Evolutionary conservation across 2,888 invertebrate genomes (phyloP).

Genomic region (Cataglyphis livida): DNA sequence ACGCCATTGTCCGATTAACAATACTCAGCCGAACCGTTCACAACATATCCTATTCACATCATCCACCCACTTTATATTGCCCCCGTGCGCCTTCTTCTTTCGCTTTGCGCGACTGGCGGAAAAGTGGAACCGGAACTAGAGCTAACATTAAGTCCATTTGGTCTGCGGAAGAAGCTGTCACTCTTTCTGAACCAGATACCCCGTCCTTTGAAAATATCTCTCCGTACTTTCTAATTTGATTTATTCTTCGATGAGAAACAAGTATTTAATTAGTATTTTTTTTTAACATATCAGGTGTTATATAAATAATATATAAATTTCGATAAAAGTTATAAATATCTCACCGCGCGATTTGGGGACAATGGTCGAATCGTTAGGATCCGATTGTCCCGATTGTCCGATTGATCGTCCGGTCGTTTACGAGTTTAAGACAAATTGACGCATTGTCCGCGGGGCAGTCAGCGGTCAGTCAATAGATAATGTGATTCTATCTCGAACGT

Average conservation of each 20-base stretch:
- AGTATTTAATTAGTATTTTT: neutral
- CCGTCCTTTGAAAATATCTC: constrained; percentile 3
- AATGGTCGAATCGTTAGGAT: constrained; percentile 74
- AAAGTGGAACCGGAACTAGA: constrained; percentile 66
- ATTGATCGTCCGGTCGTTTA: constrained; percentile 70
- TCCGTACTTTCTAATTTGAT: constrained; percentile 17
- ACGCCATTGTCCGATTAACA: constrained; percentile 84
- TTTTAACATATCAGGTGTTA: neutral
- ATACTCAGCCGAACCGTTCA: constrained; percentile 83
- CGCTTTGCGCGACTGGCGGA: constrained; percentile 38
- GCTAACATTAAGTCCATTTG: constrained; percentile 70
- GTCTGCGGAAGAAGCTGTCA: constrained; percentile 75
- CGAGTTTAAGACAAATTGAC: constrained; percentile 72
- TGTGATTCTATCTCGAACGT: constrained; percentile 19
- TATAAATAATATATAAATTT: constrained; percentile 15
- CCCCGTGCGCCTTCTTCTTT: constrained; percentile 46
- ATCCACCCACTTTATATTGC: constrained; percentile 81
- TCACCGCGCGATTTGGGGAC: neutral
- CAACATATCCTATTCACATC: constrained; percentile 83
- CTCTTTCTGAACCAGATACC: constrained; percentile 58
- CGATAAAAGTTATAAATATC: constrained; percentile 15
- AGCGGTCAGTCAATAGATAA: constrained; percentile 57
- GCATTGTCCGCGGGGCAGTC: constrained; percentile 49
- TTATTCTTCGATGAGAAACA: neutral
- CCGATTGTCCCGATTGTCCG: constrained; percentile 69